Conservation (phyloP, 2,113 vertebrate species). For the Tauraco erythrolophus region DNA sequence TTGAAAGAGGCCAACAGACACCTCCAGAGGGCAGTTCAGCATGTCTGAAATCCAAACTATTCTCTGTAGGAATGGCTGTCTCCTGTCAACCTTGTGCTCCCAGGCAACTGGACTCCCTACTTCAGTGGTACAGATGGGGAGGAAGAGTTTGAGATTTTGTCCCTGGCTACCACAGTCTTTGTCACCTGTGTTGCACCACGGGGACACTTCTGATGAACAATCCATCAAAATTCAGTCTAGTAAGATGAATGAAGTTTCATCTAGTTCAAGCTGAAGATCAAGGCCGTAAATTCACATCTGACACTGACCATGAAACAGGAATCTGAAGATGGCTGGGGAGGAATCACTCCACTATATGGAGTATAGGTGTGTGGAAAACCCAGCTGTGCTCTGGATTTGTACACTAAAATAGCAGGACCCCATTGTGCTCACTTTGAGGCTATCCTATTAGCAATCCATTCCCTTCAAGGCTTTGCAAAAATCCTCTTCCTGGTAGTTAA, state of each 20-base stretch:
- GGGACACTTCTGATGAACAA: background rate
- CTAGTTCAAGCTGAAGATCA: background rate
- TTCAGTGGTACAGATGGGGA: background rate
- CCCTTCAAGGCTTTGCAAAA: background rate
- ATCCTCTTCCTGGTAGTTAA: background rate
- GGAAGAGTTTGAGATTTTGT: background rate
- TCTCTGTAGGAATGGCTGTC: background rate
- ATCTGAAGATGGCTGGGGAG: background rate
- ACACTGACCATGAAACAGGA: background rate
- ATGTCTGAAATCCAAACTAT: background rate
- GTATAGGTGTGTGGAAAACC: background rate
- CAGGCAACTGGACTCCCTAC: background rate
- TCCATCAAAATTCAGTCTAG: background rate
- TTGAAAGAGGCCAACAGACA: background rate
- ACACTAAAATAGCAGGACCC: background rate
- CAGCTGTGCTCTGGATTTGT: background rate
- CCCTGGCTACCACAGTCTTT: background rate
- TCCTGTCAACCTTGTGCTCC: background rate
- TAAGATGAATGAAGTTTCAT: background rate
- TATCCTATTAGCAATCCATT: background rate
- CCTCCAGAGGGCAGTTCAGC: background rate
- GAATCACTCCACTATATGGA: background rate
- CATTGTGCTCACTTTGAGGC: background rate
- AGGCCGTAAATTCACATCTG: background rate
- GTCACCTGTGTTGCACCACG: background rate